Base-by-base conservation (phyloP, 2,888 invertebrate species). In the Parascotia fuliginaria region DNA sequence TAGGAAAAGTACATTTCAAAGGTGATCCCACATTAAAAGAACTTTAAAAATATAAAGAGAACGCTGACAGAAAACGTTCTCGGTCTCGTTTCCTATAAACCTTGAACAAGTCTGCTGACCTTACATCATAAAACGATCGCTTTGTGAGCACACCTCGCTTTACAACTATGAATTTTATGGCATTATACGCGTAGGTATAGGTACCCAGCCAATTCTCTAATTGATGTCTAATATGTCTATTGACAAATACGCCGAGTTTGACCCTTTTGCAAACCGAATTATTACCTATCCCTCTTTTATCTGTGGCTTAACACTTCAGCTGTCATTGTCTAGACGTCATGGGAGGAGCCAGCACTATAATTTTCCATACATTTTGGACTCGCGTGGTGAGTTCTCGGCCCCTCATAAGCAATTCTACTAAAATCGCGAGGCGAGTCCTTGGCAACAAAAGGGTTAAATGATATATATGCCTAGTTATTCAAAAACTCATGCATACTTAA, bases 91-190 rank as follows among this genome's bases (percentile, higher is more conserved):
- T 76, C 75, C 68, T 68, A 71, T 61, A 67, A 76, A 70, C 81
- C 80, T 83, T 82, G 81, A 76, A 69, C 61, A 58, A 69, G 81
- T 73, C 49, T 79, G 70, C 67, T 70, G 80, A 80, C 81, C 77
- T 79, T 74, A 74, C 40, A 55, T 58, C 70, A 58, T 69, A 66
- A 69, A 71, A 68, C 60, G 55, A 55, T 68, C 63, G 63, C 68
- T 73, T 73, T 70, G 70, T 66, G 56, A 72, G 53, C 60, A 58
- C 53, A 65, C 60, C 70, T 50, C 45, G 48, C 52, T 73, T 74
- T 60, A 75, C 55, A 55, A 50, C 60, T 58, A 57, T 49, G 62
- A 67, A 68, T 69, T 65, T 69, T 68, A 69, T 60, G 58, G 47
- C 61, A 65, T 61, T 49, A 55, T 37, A 56, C 12, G 29, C 11